A percentile compares a stretch with the other conserved stretches of the same genome.
These are phyloP conservation scores for Mesopsocus fuscifrons DNA, from an alignment of 2,888 invertebrate species.

Conservation along the genomic window DNA sequence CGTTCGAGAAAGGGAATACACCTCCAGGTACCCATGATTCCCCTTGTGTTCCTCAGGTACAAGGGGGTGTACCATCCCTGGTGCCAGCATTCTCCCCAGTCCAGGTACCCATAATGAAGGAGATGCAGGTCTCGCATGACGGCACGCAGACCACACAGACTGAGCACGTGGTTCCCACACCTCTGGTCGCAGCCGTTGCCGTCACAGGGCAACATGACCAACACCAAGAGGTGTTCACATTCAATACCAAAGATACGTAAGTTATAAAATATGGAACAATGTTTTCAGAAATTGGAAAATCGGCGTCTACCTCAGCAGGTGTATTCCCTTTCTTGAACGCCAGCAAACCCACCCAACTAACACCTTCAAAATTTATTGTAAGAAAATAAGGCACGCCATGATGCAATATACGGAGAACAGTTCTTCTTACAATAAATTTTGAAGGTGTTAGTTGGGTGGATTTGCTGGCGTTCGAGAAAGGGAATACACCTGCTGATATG, in stretches of 20 bases:
- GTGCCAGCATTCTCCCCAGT: not conserved
- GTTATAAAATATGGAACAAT: constrained; percentile 1
- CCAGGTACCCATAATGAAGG: not conserved
- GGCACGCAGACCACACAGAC: not conserved
- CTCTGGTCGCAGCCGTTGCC: constrained; percentile 1
- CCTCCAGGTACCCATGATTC: too few species aligned
- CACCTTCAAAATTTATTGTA: too few species aligned
- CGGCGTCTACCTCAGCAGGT: too few species aligned
- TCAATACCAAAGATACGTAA: constrained; percentile 5
- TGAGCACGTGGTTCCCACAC: not conserved
- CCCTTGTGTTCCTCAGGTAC: not conserved
- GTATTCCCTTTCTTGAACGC: too few species aligned
- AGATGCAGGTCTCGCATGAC: not conserved
- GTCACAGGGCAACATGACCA: not conserved
- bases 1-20: too few species aligned
- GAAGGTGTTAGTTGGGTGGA: too few species aligned
- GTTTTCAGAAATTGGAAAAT: constrained; percentile 8
- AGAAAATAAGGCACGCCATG: too few species aligned
- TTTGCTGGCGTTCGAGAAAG: too few species aligned
- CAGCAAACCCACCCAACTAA: too few species aligned
- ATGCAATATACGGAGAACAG: too few species aligned
- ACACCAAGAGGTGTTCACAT: not conserved
- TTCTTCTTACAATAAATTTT: too few species aligned
- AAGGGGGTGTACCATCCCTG: constrained; percentile 6
- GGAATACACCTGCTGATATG: too few species aligned